Conservation (phyloP, 2,797 vertebrate species). For the Acropternis orthonyx region DNA sequence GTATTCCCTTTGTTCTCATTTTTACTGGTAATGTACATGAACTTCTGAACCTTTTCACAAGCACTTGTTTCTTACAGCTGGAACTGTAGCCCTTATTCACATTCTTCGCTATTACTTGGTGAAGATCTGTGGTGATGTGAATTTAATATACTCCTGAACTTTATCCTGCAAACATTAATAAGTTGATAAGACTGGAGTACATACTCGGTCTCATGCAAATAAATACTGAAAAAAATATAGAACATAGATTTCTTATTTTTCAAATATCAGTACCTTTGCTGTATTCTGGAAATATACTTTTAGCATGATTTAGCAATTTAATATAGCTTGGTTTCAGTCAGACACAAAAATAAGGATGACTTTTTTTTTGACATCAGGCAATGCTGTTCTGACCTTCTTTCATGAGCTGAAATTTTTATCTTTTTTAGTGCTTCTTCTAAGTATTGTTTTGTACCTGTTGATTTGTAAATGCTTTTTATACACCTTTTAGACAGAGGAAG, state of each 20-base stretch:
- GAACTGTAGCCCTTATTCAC: neutral
- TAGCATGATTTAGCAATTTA: neutral
- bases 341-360: neutral
- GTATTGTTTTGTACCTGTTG: neutral
- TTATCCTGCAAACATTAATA: neutral
- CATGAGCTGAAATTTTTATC: neutral
- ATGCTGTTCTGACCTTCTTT: neutral
- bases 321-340: neutral
- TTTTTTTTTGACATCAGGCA: neutral
- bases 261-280: neutral
- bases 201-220: neutral
- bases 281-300: neutral
- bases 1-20: neutral
- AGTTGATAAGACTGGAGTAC: neutral
- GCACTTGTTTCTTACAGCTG: neutral
- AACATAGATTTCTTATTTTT: neutral
- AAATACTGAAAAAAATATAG: neutral
- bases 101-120: neutral
- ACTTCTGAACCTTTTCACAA: neutral
- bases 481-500: neutral
- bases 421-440: neutral
- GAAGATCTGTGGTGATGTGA: neutral
- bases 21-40: neutral
- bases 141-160: neutral
- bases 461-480: neutral